These are phyloP conservation scores for Fukomys damarensis DNA, from an alignment of 2,113 vertebrate genomes.

Conservation along the genomic window DNA sequence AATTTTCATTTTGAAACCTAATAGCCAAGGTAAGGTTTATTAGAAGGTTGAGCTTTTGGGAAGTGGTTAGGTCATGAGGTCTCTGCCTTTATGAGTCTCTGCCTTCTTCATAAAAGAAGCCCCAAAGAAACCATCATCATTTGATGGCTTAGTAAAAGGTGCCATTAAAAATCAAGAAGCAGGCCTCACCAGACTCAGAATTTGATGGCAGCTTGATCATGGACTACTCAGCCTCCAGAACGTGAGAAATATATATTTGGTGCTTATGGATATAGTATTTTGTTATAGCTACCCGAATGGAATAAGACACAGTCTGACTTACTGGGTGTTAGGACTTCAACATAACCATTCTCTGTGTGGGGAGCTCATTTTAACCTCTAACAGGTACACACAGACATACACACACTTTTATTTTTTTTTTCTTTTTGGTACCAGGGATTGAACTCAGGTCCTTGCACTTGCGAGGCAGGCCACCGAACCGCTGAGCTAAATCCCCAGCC, in stretches of 20 bases:
- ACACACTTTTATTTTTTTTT: no score
- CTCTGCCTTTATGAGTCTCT: background rate
- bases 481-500: no score
- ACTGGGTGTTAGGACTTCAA: background rate
- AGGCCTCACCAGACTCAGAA: background rate
- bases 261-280: background rate
- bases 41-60: background rate
- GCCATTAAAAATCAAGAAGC: background rate
- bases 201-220: background rate
- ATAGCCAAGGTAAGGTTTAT: background rate
- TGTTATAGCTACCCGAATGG: background rate
- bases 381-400: background rate
- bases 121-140: background rate
- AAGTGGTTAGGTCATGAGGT: background rate
- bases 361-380: background rate
- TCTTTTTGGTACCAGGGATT: no score
- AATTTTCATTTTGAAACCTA: background rate
- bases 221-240: background rate
- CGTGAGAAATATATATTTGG: background rate
- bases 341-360: background rate
- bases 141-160: background rate
- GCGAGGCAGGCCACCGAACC: no score
- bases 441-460: no score
- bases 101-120: background rate
- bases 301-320: background rate